These are phyloP conservation scores for Novumbra hubbsi DNA, from an alignment of 2,797 vertebrate genomes.

Conservation along the genomic window DNA sequence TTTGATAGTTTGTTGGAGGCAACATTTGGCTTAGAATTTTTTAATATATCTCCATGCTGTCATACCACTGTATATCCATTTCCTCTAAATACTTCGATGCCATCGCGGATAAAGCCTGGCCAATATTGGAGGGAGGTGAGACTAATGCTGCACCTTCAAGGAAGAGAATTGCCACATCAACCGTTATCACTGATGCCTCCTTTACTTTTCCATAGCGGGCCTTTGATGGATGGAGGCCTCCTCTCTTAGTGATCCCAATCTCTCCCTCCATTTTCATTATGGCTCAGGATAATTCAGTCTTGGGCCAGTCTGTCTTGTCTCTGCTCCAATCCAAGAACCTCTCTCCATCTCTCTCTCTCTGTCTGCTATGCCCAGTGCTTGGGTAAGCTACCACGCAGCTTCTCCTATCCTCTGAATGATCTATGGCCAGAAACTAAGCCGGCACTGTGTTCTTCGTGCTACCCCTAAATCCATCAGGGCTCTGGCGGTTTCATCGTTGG, in stretches of 20 bases:
- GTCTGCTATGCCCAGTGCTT: neutral
- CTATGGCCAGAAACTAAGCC: constrained; percentile 49
- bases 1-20: too few relatives aligned
- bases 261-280: constrained; percentile 71
- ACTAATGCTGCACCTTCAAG: constrained; percentile 33
- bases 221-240: constrained; percentile 72
- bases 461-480: constrained; percentile 52
- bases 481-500: neutral
- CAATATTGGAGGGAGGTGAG: constrained; percentile 2
- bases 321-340: constrained; percentile 36
- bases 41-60: neutral
- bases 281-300: constrained; percentile 65
- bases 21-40: neutral
- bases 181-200: constrained; percentile 50
- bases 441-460: constrained; percentile 42
- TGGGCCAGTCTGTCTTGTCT: constrained; percentile 62
- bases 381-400: constrained; percentile 47
- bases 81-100: neutral
- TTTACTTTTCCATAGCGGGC: constrained; percentile 53
- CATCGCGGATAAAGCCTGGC: neutral
- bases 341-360: constrained; percentile 39
- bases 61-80: neutral
- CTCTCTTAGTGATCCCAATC: constrained; percentile 64
- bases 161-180: constrained; percentile 49
- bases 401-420: constrained; percentile 59